Percentiles rank a stretch among this genome's conserved stretches.
Conservation (phyloP, 2,888 invertebrate species). For the Morpho deidamia region DNA sequence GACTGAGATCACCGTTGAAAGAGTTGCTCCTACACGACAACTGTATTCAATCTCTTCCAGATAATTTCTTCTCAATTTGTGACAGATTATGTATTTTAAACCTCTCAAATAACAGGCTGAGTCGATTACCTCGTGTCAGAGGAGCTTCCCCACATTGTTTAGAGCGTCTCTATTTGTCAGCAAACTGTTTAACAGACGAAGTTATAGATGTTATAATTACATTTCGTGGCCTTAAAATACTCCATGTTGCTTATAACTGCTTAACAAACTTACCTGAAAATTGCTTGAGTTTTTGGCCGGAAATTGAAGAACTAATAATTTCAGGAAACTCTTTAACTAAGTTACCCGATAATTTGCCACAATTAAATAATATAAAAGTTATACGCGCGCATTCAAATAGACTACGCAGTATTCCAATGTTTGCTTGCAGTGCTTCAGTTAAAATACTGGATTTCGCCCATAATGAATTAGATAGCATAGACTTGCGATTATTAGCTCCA, state of each 20-base stretch:
- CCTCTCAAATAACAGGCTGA: conserved; percentile 87
- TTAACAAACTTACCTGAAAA: conserved; percentile 85
- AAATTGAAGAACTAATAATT: conserved; percentile 88
- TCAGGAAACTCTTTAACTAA: conserved; percentile 89
- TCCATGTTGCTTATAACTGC: conserved; percentile 89
- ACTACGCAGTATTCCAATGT: conserved; percentile 84
- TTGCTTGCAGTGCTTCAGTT: conserved; percentile 85
- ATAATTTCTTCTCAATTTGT: conserved; percentile 85
- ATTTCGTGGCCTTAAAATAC: conserved; percentile 81
- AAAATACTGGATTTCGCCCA: conserved; percentile 91
- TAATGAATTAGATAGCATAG: conserved; percentile 89
- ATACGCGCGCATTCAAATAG: conserved; percentile 90
- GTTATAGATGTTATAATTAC: conserved; percentile 82
- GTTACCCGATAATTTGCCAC: conserved; percentile 86
- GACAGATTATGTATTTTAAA: conserved; percentile 83
- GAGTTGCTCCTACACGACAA: conserved; percentile 88
- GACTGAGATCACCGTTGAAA: conserved; percentile 80
- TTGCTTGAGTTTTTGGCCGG: conserved; percentile 86
- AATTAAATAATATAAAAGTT: conserved; percentile 83
- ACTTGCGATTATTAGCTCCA: conserved; percentile 86
- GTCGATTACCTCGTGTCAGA: conserved; percentile 81
- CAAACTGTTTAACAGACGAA: conserved; percentile 86
- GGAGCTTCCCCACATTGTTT: conserved; percentile 79
- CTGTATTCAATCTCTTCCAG: conserved; percentile 84
- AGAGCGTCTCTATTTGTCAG: conserved; percentile 85